A percentile compares a stretch with the other conserved stretches of the same genome.
These are phyloP conservation scores for Sylvia atricapilla DNA, from an alignment of 2,113 vertebrate species.

Conservation along the genomic window DNA sequence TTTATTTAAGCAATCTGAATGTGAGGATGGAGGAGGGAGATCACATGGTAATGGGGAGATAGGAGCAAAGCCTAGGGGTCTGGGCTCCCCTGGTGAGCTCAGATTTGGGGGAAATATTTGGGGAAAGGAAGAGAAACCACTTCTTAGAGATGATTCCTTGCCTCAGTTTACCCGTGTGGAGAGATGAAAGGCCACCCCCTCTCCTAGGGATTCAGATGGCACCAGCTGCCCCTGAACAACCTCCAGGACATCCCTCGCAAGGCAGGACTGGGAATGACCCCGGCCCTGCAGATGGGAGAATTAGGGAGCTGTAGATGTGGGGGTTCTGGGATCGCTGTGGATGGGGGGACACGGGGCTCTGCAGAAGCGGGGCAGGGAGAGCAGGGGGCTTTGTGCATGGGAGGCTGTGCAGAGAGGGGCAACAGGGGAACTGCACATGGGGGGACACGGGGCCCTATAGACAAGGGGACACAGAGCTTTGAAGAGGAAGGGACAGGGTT, in stretches of 20 bases:
- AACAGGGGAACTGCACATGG: not conserved
- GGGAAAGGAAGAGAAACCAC: not conserved
- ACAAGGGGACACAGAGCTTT: not conserved
- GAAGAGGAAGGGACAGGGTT: not conserved
- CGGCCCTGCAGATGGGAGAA: not conserved
- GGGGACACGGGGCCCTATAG: not conserved
- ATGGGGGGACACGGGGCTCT: not conserved
- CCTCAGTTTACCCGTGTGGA: not conserved
- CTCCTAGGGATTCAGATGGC: not conserved
- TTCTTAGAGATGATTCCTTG: not conserved
- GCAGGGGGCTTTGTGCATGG: not conserved
- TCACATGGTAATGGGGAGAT: fast-evolving
- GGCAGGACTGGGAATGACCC: not conserved
- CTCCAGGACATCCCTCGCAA: not conserved
- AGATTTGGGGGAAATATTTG: not conserved
- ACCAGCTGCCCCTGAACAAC: not conserved
- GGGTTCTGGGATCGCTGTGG: not conserved
- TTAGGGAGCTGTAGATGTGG: not conserved
- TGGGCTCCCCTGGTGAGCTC: not conserved
- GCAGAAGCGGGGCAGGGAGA: not conserved
- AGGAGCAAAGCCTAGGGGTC: not conserved
- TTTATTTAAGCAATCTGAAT: not conserved
- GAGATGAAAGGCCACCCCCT: fast-evolving
- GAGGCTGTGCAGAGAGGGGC: not conserved
- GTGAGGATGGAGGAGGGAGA: not conserved